These are phyloP conservation scores for Iselma pallidipennis DNA, from an alignment of 2,888 invertebrate genomes.

Conservation along the genomic window DNA sequence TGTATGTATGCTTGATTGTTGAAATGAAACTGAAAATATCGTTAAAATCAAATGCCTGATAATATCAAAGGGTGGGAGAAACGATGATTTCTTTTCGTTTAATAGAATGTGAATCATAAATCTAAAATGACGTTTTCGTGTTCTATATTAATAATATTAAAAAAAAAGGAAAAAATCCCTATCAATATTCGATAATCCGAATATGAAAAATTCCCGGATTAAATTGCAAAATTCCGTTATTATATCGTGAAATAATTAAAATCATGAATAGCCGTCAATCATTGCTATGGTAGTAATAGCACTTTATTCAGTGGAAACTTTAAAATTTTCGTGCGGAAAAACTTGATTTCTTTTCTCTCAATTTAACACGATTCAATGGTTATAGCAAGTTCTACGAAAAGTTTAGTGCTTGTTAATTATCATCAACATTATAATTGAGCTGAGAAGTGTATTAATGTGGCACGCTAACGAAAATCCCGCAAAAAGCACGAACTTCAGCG, in stretches of 20 bases:
- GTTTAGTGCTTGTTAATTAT: neutral
- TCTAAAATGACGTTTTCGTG: neutral
- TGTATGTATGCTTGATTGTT: conserved; percentile 55
- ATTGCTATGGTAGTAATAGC: neutral
- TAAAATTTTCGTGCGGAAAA: conserved; percentile 10
- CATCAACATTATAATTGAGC: neutral
- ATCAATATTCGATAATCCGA: no score
- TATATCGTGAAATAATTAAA: neutral
- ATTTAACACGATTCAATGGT: conserved; percentile 1
- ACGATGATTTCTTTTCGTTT: neutral
- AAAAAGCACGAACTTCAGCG: no score
- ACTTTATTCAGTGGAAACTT: conserved; percentile 22
- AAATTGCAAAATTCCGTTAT: neutral
- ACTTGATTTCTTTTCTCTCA: no score
- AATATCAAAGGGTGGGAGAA: neutral
- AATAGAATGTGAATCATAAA: neutral
- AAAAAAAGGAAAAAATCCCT: neutral
- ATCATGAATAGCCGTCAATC: neutral
- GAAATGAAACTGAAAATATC: conserved; percentile 52
- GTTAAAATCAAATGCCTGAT: neutral
- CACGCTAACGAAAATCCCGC: neutral
- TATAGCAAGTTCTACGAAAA: neutral
- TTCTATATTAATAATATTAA: neutral
- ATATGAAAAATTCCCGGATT: no score
- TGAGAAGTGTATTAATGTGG: neutral